Base-by-base conservation (phyloP, 2,888 invertebrate species). In the Dinocampus coccinellae region DNA sequence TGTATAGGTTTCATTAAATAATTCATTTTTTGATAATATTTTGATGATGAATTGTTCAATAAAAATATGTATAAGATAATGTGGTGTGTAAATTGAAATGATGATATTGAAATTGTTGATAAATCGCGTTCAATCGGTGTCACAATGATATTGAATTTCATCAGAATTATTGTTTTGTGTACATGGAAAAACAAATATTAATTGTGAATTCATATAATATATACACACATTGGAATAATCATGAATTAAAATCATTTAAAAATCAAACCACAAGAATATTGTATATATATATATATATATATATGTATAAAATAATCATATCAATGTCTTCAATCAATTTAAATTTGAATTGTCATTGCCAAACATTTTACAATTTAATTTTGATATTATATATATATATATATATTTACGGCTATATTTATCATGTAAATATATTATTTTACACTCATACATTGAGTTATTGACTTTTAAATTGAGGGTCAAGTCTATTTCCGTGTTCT, bases 391-490 rank as follows among this genome's bases (percentile, higher is more conserved):
- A n/a, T n/a, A n/a, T n/a, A n/a, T n/a, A n/a, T n/a, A n/a, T 13
- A 22, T 53, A 7, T 9, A 9, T 22, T 22, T 53, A 22, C 10
- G 16, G 10, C 10, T 22, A 24, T 53, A 22, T 53, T 22, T 16
- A 22, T 9, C 2, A 16, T 53, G 20, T 22, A 16, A 22, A 24
- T 20, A n/a, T 3, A 13, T 53, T 24, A 10, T 53, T 53, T 53
- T 39, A 42, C 10, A 53, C 20, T 2, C 36, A 13, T 11, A 39
- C 29, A 53, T 62, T 33, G 34, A 36, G 20, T 42, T 36, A 20
- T 62, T 36, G 58, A 70, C 34, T 55, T 22, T 57, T 16, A n/a
- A 64, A 58, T 73, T 26, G 57, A 29, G 34, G 53, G 58, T 71
- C 34, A 63, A 73, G 53, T 66, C 39, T 20, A 29, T 62, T 53